Conservation (phyloP, 2,888 invertebrate genomes). For the Pediacus dermestoides region DNA sequence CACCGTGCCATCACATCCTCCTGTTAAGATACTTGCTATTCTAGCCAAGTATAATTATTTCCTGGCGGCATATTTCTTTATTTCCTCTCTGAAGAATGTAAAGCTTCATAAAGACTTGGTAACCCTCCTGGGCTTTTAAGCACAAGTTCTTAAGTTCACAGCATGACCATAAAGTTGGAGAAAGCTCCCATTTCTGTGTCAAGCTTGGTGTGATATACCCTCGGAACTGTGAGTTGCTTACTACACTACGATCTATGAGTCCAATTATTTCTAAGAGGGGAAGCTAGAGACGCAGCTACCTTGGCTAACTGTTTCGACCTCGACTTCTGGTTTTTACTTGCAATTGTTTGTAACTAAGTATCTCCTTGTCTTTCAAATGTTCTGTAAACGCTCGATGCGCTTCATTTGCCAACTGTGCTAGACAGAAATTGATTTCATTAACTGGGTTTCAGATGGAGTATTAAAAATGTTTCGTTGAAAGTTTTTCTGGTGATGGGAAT, state of each 20-base stretch:
- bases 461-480: too few relatives aligned
- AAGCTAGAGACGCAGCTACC: slow-evolving; percentile 4
- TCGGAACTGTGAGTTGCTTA: slow-evolving; percentile 14
- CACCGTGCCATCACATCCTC: too few relatives aligned
- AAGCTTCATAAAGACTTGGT: slow-evolving; percentile 25
- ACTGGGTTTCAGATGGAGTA: too few relatives aligned
- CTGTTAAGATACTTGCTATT: slow-evolving; percentile 18
- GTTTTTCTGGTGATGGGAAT: too few relatives aligned
- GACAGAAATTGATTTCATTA: too few relatives aligned
- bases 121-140: slow-evolving; percentile 26
- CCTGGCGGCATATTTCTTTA: slow-evolving; percentile 28
- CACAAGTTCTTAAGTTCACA: slow-evolving; percentile 27
- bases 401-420: too few relatives aligned
- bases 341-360: too few relatives aligned
- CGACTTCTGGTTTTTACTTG: too few relatives aligned
- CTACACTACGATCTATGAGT: slow-evolving; percentile 19
- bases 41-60: slow-evolving; percentile 24
- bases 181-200: slow-evolving; percentile 19
- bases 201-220: slow-evolving; percentile 19
- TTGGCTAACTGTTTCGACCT: slow-evolving; percentile 1
- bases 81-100: slow-evolving; percentile 23
- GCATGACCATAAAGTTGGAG: slow-evolving; percentile 27
- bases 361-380: too few relatives aligned
- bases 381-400: too few relatives aligned
- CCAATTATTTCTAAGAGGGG: slow-evolving; percentile 20